Conservation (phyloP, 2,113 vertebrate genomes). For the Rhodinocichla rosea region DNA sequence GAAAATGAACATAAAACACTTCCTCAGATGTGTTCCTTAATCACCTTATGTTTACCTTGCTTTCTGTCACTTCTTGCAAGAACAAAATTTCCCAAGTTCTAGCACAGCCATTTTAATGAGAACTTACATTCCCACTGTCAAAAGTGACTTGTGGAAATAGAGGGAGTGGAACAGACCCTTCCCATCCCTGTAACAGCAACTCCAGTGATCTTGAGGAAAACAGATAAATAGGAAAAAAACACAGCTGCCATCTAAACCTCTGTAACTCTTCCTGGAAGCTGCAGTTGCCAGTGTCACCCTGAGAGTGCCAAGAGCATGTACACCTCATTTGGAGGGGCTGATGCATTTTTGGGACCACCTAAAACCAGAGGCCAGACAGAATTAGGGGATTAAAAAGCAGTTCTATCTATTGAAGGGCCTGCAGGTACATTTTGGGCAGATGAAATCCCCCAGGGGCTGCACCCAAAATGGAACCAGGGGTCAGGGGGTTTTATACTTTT, state of each 20-base stretch:
- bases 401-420: background rate
- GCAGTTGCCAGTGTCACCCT: background rate
- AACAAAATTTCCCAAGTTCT: background rate
- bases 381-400: background rate
- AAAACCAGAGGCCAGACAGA: background rate
- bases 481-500: rapidly evolving
- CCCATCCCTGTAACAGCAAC: background rate
- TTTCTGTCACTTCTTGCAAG: background rate
- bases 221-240: background rate
- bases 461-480: background rate
- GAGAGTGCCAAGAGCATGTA: background rate
- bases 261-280: background rate
- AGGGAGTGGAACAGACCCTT: background rate
- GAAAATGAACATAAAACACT: background rate
- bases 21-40: background rate
- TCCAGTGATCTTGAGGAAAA: background rate
- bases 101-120: background rate
- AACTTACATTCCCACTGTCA: background rate
- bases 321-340: background rate
- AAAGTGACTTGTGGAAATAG: background rate
- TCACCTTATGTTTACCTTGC: background rate
- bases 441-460: no score
- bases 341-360: background rate
- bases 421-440: background rate
- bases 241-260: background rate